These are phyloP conservation scores for Desmophyllum pertusum DNA, from an alignment of 92 coral and sea anemone species.

Conservation along the genomic window DNA sequence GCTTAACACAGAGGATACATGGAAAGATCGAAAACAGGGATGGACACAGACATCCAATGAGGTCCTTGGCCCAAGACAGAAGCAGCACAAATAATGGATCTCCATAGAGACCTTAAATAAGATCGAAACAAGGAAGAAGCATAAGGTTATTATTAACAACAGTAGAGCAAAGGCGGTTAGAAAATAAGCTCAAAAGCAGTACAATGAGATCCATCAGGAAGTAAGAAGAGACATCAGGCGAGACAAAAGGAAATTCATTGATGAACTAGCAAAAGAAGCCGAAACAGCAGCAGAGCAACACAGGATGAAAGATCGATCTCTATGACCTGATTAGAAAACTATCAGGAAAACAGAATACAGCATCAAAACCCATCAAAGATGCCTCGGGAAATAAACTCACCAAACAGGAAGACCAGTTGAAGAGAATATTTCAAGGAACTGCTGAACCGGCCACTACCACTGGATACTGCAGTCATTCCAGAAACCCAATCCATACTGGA, in stretches of 20 bases:
- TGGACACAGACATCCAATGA: slow-evolving; percentile 30
- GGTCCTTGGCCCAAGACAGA: slow-evolving; percentile 14
- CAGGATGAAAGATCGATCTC: slow-evolving; percentile 26
- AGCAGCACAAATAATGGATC: slow-evolving; percentile 38
- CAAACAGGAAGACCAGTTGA: slow-evolving; percentile 35
- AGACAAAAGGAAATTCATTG: neutral
- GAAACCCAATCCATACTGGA: slow-evolving; percentile 35
- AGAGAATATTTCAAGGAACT: slow-evolving; percentile 32
- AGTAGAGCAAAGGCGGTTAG: slow-evolving; percentile 39
- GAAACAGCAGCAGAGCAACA: slow-evolving; percentile 30
- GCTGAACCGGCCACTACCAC: slow-evolving; percentile 34
- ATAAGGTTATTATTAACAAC: slow-evolving; percentile 24
- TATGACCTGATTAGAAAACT: slow-evolving; percentile 22
- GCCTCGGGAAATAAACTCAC: neutral
- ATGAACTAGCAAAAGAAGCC: slow-evolving; percentile 14
- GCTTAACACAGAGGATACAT: slow-evolving; percentile 17
- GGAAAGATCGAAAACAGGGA: slow-evolving; percentile 12
- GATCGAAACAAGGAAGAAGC: slow-evolving; percentile 28
- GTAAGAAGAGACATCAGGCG: slow-evolving; percentile 34
- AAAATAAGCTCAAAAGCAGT: slow-evolving; percentile 29
- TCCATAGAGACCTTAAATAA: slow-evolving; percentile 11
- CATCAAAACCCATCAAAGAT: slow-evolving; percentile 11
- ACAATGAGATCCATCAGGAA: slow-evolving; percentile 30
- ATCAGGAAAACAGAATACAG: slow-evolving; percentile 3
- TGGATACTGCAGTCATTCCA: slow-evolving; percentile 23